Evolutionary conservation across 2,113 vertebrate species (phyloP).

Genomic region (Parotia lawesii): DNA sequence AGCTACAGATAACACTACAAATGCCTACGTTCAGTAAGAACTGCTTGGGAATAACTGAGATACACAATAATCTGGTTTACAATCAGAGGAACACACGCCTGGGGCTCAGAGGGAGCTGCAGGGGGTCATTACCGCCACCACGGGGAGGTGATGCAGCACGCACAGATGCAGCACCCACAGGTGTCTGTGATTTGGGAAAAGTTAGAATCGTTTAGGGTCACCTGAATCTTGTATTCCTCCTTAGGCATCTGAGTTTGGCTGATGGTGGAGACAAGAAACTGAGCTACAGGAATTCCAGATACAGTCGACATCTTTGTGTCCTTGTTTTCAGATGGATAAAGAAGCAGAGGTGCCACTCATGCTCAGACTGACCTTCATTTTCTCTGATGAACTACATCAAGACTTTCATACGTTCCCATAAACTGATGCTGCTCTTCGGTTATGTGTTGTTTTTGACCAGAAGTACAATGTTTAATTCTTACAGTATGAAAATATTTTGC

Average conservation of each 20-base stretch:
- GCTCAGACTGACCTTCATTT: not conserved
- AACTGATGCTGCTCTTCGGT: not conserved
- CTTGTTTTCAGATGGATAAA: not conserved
- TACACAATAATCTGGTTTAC: not conserved
- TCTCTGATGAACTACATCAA: not conserved
- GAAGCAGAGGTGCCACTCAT: not conserved
- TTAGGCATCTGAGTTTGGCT: not conserved
- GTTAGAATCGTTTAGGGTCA: not conserved
- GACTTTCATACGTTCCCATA: not conserved
- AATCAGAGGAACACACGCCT: not conserved
- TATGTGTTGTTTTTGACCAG: not conserved
- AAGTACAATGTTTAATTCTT: not conserved
- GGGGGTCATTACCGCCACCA: rapidly evolving
- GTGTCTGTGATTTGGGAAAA: not conserved
- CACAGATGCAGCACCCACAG: not conserved
- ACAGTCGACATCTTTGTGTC: not conserved
- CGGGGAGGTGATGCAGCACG: not conserved
- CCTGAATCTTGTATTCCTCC: not conserved
- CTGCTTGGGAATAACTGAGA: not conserved
- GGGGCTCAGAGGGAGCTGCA: not conserved
- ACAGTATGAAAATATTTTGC: not conserved
- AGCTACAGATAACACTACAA: not conserved
- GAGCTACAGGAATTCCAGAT: not conserved
- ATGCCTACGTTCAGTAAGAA: not conserved
- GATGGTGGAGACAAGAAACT: not conserved